Percentiles rank a stretch among this genome's conserved stretches.
phyloP scores from a whole-genome alignment of 2,888 invertebrate species.

The Dolichomitus sp. region DNA sequence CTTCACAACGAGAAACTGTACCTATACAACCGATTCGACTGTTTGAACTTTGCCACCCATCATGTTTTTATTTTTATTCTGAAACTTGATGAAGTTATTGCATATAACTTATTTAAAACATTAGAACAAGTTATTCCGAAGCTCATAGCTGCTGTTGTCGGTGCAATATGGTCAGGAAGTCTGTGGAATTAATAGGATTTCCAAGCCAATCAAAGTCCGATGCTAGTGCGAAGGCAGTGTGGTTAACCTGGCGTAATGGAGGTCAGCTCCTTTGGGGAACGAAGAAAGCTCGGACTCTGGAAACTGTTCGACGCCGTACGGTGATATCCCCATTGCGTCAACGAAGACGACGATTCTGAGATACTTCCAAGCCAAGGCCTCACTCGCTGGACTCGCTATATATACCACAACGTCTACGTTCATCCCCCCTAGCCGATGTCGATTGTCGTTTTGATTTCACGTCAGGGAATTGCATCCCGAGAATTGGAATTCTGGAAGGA shows the following conservation, averaged over 20 bases:
- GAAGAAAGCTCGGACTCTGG: conserved; percentile 76
- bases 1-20: conserved; percentile 23
- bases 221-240: conserved; percentile 82
- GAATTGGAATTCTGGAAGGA: conserved; percentile 54
- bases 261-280: conserved; percentile 83
- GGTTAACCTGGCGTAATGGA: conserved; percentile 85
- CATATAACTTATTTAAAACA: neutral
- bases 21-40: neutral
- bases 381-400: conserved; percentile 58
- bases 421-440: conserved; percentile 58
- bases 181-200: conserved; percentile 83
- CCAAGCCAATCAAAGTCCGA: conserved; percentile 84
- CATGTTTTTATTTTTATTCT: conserved; percentile 45
- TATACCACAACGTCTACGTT: conserved; percentile 60
- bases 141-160: conserved; percentile 3
- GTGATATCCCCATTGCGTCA: conserved; percentile 64
- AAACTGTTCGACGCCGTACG: conserved; percentile 72
- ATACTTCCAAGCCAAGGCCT: conserved; percentile 57
- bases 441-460: conserved; percentile 77
- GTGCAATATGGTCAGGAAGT: conserved; percentile 63
- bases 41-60: conserved; percentile 36
- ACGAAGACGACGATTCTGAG: conserved; percentile 55
- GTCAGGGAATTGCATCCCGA: conserved; percentile 70
- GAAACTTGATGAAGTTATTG: conserved; percentile 36
- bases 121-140: neutral